These are phyloP conservation scores for Ciona savignyi DNA, from an alignment of 23 tunicate species.

Conservation along the genomic window DNA sequence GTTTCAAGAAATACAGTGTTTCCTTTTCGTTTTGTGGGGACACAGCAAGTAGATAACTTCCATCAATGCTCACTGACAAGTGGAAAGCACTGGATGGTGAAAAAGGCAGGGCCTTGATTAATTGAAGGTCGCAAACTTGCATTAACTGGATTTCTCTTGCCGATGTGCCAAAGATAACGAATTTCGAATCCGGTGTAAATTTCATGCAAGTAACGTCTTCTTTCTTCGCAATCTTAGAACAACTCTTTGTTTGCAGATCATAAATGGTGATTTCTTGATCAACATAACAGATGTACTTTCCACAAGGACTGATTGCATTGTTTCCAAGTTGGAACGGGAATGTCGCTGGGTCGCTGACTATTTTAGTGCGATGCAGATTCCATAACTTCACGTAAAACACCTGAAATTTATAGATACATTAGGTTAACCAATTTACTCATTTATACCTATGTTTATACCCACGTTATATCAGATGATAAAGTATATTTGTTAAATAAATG, in stretches of 20 bases:
- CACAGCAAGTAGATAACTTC: not conserved
- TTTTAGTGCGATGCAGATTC: slow-evolving; percentile 18
- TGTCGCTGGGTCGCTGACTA: slow-evolving; percentile 23
- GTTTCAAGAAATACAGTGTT: not conserved
- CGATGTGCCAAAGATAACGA: not conserved
- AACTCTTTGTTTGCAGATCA: slow-evolving; percentile 5
- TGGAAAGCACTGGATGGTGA: not conserved
- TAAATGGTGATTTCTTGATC: not conserved
- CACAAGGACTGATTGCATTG: slow-evolving; percentile 40
- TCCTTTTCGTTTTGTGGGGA: not conserved
- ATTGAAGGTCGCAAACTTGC: not conserved
- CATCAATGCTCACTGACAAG: not conserved
- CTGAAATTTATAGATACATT: slow-evolving; percentile 30
- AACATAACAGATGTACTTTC: slow-evolving; percentile 19
- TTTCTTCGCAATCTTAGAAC: not conserved
- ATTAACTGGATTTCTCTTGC: not conserved
- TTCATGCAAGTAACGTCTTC: not conserved
- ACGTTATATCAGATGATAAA: too few relatives aligned
- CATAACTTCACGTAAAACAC: slow-evolving; percentile 66
- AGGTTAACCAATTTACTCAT: too few relatives aligned
- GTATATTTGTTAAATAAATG: too few relatives aligned
- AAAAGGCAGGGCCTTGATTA: not conserved
- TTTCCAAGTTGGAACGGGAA: slow-evolving; percentile 21
- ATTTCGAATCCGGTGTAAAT: not conserved
- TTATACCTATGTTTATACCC: too few relatives aligned